Evolutionary conservation across 2,888 invertebrate species (phyloP).

Genomic region (Ptychoptera albimana): DNA sequence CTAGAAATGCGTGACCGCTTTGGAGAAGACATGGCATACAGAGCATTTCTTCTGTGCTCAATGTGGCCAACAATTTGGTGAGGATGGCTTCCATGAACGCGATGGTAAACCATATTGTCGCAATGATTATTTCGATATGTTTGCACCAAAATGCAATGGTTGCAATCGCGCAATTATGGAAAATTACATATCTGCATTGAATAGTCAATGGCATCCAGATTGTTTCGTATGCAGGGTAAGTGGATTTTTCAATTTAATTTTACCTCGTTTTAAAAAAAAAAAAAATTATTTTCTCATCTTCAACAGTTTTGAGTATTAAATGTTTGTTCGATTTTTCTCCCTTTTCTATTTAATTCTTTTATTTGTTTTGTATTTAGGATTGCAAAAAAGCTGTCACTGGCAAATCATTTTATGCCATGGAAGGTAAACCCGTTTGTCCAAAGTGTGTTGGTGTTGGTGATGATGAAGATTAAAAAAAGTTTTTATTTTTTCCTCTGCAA

Average conservation of each 20-base stretch:
- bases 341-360: slow-evolving; percentile 3
- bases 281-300: slow-evolving; percentile 3
- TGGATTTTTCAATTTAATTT: slow-evolving; percentile 17
- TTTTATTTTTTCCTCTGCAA: no score
- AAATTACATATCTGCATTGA: slow-evolving; percentile 94
- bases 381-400: slow-evolving; percentile 86
- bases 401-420: slow-evolving; percentile 94
- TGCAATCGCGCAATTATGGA: slow-evolving; percentile 93
- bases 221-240: slow-evolving; percentile 98
- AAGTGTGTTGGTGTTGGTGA: slow-evolving; percentile 85
- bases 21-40: slow-evolving; percentile 97
- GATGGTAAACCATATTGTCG: slow-evolving; percentile 94
- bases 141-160: slow-evolving; percentile 95
- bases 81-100: slow-evolving; percentile 94
- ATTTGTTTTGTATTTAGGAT: slow-evolving; percentile 49
- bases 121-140: slow-evolving; percentile 92
- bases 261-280: slow-evolving; percentile 2
- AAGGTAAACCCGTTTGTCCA: slow-evolving; percentile 91
- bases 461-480: slow-evolving; percentile 37
- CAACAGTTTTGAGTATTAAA: no score
- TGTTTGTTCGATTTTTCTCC: not conserved
- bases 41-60: slow-evolving; percentile 98
- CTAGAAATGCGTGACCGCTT: slow-evolving; percentile 95
- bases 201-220: slow-evolving; percentile 96
- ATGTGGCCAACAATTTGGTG: slow-evolving; percentile 93